phyloP scores from a whole-genome alignment of 2,888 invertebrate genomes.

The Zootermopsis nevadensis region DNA sequence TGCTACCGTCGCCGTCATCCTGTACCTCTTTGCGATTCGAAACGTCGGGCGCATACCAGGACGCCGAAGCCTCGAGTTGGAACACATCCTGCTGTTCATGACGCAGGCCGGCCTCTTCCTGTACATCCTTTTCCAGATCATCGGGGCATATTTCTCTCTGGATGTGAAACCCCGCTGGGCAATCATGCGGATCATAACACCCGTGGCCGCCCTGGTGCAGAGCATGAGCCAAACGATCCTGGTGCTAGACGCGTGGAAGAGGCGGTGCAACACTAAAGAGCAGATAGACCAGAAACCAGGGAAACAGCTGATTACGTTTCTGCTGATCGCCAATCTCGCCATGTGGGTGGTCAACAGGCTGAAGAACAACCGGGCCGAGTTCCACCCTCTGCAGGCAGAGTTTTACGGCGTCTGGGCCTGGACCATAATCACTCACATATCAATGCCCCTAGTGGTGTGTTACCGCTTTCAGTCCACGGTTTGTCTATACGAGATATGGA shows the following conservation, averaged over 20 bases:
- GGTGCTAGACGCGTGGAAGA: conserved; percentile 72
- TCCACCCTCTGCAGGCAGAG: conserved; percentile 81
- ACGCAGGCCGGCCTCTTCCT: conserved; percentile 66
- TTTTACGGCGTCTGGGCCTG: conserved; percentile 91
- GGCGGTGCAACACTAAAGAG: conserved; percentile 75
- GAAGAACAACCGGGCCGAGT: conserved; percentile 85
- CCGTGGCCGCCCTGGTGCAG: conserved; percentile 57
- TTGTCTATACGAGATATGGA: conserved; percentile 93
- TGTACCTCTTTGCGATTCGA: conserved; percentile 56
- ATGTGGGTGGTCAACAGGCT: conserved; percentile 89
- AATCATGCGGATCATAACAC: conserved; percentile 37
- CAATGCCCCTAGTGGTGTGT: conserved; percentile 90
- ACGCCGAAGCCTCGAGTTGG: conserved; percentile 61
- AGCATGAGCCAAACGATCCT: conserved; percentile 60
- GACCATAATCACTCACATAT: conserved; percentile 91
- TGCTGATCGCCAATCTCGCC: conserved; percentile 85
- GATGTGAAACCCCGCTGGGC: conserved; percentile 51
- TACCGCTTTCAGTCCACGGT: conserved; percentile 93
- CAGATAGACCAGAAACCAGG: conserved; percentile 83
- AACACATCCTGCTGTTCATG: conserved; percentile 65
- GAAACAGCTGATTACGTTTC: conserved; percentile 85
- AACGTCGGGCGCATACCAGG: conserved; percentile 45
- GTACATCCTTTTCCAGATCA: conserved; percentile 62
- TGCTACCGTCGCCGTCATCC: conserved; percentile 62
- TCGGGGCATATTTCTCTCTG: conserved; percentile 53